Evolutionary conservation across 2,888 invertebrate species (phyloP), one percentile per base, ranked within the genome.

Genomic region (Sarcophaga rosellei): DNA sequence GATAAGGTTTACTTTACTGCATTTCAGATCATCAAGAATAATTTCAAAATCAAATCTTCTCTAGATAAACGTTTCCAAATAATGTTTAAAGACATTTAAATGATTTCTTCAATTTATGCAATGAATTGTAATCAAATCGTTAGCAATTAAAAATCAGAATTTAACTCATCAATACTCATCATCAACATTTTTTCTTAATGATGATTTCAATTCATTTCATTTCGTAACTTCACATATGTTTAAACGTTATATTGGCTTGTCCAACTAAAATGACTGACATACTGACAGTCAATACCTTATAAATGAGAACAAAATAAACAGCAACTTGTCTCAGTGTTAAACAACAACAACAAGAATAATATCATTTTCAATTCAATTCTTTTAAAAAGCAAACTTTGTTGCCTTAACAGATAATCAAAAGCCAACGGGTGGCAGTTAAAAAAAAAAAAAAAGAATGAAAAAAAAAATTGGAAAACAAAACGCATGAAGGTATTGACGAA

Each of bases 331-430:
- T 45, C 70, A 59, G 59, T 69, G 65, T 53, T 23, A 12, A 53
- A 21, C 11, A 63, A 77, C 69, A 53, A 74, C 76, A 80, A 63
- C 1, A 35, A 73, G 23, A 61, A 35, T 6, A 35, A 35, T 6
- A 35, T 0, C 35, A 35, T 6, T 25, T 25, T 35, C n/a, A n/a
- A n/a, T n/a, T 35, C 10, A 35, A 47, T 70, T 61, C 57, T 47
- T 68, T 57, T 62, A 59, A 84, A 59, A 69, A 79, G 65, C 25
- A 74, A 77, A 81, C 84, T 78, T 84, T 81, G 86, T 86, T 84
- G 86, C 86, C 75, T 74, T 81, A 82, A 79, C 77, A 77, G 88
- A 88, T 88, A 86, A 88, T 88, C 88, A 88, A 84, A 87, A 84
- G 61, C 53, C 88, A 85, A 88, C 88, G 87, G 88, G 88, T 88